These are phyloP conservation scores for Griposia aprilina DNA, from an alignment of 2,888 invertebrate genomes.

Conservation along the genomic window DNA sequence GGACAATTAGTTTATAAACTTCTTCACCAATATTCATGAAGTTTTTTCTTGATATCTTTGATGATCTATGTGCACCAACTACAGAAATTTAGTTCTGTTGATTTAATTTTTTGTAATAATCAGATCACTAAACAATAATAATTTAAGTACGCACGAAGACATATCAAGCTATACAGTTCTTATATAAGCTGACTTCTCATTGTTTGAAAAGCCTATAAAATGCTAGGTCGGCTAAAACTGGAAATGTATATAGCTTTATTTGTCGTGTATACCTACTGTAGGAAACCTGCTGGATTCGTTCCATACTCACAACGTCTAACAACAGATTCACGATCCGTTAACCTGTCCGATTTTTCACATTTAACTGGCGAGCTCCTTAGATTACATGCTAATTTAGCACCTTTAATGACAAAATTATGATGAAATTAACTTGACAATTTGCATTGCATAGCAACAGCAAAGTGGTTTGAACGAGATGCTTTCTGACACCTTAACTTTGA, in stretches of 20 bases:
- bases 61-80: background rate
- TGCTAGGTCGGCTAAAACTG: too few relatives aligned
- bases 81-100: background rate
- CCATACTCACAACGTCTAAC: background rate
- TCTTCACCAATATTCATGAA: too few relatives aligned
- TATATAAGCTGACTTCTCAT: too few relatives aligned
- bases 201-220: too few relatives aligned
- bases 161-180: too few relatives aligned
- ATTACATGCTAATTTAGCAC: constrained; percentile 33
- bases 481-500: background rate
- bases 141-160: too few relatives aligned
- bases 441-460: constrained; percentile 1
- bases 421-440: constrained; percentile 25
- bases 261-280: background rate
- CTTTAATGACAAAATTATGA: constrained; percentile 35
- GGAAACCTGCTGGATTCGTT: background rate
- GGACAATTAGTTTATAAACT: background rate
- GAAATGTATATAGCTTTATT: too few relatives aligned
- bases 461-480: background rate
- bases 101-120: background rate
- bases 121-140: too few relatives aligned
- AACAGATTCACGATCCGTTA: background rate
- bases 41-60: background rate
- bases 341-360: constrained; percentile 2
- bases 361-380: background rate